Percentiles rank a stretch among this genome's conserved stretches.
phyloP scores from a whole-genome alignment of 2,797 vertebrate genomes.

The Kryptolebias ocellatus region DNA sequence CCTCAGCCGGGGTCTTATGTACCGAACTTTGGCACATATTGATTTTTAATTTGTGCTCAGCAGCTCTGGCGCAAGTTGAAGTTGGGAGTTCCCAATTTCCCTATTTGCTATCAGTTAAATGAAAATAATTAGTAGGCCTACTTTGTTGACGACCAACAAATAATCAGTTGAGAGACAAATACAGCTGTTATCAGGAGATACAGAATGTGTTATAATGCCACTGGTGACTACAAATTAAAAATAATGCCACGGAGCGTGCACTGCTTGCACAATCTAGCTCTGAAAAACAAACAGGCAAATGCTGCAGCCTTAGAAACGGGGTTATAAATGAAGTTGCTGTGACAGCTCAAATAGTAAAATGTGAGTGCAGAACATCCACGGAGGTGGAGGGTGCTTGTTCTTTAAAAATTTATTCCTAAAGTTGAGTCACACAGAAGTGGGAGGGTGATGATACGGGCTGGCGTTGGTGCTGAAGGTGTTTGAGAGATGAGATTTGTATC shows the following conservation, averaged over 20 bases:
- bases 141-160: slow-evolving; percentile 3
- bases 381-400: no score
- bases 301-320: not conserved
- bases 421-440: not conserved
- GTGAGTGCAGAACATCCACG: not conserved
- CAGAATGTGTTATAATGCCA: not conserved
- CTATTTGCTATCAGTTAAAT: not conserved
- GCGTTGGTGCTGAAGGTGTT: not conserved
- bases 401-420: not conserved
- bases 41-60: slow-evolving; percentile 2
- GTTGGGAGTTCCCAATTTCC: not conserved
- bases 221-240: no score
- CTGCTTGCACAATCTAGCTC: not conserved
- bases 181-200: not conserved
- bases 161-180: not conserved
- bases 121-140: not conserved
- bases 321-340: not conserved
- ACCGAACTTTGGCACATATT: not conserved
- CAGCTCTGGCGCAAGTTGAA: not conserved
- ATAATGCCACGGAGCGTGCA: not conserved
- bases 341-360: not conserved
- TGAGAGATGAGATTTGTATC: slow-evolving; percentile 1
- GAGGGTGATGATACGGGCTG: not conserved
- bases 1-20: not conserved
- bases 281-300: slow-evolving; percentile 3